Conservation (phyloP, 2,888 invertebrate species). For the Lasius platythorax region DNA sequence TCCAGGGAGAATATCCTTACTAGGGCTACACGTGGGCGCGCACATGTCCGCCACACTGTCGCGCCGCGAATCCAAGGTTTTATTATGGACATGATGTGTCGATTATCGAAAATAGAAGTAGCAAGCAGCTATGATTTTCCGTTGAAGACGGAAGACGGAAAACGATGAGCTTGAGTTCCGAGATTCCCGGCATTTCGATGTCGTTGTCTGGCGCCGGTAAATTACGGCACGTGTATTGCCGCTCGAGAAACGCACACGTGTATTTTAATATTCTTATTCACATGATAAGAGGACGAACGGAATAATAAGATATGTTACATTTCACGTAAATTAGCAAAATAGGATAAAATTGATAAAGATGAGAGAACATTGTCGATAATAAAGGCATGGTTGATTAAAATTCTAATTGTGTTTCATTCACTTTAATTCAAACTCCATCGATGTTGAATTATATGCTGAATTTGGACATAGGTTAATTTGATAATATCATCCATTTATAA, state of each 20-base stretch:
- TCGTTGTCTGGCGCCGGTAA: constrained; percentile 39
- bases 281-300: not conserved
- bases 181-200: constrained; percentile 10
- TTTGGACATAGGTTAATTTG: not conserved
- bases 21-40: not conserved
- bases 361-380: not conserved
- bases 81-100: constrained; percentile 34
- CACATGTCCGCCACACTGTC: constrained; percentile 5
- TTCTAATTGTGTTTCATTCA: not conserved
- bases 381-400: not conserved
- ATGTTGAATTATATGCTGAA: not conserved
- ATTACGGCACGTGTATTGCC: constrained; percentile 2
- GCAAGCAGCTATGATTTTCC: constrained; percentile 12
- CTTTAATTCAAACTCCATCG: not conserved
- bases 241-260: not conserved
- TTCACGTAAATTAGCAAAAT: not conserved
- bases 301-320: not conserved
- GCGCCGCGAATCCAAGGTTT: constrained; percentile 22
- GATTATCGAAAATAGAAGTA: constrained; percentile 45
- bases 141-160: constrained; percentile 24
- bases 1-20: not conserved
- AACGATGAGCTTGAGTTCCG: not conserved
- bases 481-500: not conserved
- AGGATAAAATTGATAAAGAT: not conserved
- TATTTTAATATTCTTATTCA: not conserved